A percentile compares a stretch with the other conserved stretches of the same genome.
phyloP scores from a whole-genome alignment of 2,888 invertebrate genomes.

The Meghimatium bilineatum region DNA sequence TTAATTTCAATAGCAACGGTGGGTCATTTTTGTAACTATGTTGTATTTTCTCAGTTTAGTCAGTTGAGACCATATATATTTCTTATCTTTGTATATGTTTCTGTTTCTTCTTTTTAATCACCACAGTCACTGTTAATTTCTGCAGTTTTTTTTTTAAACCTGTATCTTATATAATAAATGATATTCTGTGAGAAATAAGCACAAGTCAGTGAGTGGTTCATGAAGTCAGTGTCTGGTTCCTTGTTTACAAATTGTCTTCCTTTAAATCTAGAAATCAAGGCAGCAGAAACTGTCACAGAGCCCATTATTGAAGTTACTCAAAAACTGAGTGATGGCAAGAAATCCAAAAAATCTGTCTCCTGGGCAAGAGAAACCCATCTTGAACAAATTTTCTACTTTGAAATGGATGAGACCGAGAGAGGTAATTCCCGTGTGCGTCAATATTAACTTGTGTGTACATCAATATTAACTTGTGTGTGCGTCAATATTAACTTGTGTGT shows the following conservation, averaged over 20 bases:
- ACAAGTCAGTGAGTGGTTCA: no score
- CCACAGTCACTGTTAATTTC: no score
- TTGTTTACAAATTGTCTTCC: not conserved
- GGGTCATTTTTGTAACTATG: no score
- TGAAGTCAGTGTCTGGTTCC: not conserved
- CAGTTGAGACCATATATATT: no score
- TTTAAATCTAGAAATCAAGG: not conserved
- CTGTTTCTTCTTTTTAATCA: no score
- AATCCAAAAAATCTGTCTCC: constrained; percentile 81
- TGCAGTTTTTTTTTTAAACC: not conserved
- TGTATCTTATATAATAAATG: not conserved
- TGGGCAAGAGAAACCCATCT: constrained; percentile 88
- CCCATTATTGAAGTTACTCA: not conserved
- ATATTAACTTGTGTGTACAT: not conserved
- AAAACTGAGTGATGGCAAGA: constrained; percentile 14
- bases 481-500: no score
- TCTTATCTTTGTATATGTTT: no score
- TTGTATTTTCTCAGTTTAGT: no score
- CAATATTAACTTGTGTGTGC: no score
- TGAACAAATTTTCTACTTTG: constrained; percentile 91
- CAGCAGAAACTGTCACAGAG: not conserved
- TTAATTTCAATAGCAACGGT: no score
- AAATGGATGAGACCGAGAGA: constrained; percentile 95
- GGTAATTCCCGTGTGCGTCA: constrained; percentile 58
- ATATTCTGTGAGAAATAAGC: not conserved